Evolutionary conservation across 2,113 vertebrate species (phyloP).

Genomic region (Litocranius walleri): DNA sequence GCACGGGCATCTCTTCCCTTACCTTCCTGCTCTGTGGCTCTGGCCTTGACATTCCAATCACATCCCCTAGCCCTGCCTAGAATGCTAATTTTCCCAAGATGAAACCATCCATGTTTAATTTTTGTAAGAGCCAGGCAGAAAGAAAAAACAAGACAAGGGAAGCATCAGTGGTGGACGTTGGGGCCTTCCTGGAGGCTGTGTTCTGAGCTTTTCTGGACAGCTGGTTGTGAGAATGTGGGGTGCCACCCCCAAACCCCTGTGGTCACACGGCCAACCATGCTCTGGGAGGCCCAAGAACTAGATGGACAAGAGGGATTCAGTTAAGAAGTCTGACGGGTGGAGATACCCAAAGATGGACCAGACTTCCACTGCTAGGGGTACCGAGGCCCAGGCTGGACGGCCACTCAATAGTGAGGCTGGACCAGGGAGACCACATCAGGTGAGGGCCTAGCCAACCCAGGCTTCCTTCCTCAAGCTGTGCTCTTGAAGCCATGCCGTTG

Average conservation of each 20-base stretch:
- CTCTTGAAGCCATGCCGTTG: not conserved
- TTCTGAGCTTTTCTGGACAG: not conserved
- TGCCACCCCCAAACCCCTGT: not conserved
- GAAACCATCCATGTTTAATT: constrained; percentile 50
- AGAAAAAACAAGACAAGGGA: not conserved
- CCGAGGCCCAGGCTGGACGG: not conserved
- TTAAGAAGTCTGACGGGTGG: not conserved
- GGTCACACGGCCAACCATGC: not conserved
- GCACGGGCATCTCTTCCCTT: not conserved
- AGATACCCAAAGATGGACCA: not conserved
- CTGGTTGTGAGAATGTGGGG: not conserved
- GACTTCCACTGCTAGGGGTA: rapidly evolving
- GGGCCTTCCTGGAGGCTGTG: not conserved
- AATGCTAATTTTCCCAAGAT: constrained; percentile 58
- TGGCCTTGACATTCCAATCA: not conserved
- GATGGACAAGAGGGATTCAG: not conserved
- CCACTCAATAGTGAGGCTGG: not conserved
- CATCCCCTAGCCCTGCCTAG: constrained; percentile 29
- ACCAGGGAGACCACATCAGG: rapidly evolving
- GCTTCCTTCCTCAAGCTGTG: not conserved
- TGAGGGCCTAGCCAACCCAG: not conserved
- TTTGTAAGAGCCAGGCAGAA: constrained; percentile 26
- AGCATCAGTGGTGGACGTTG: not conserved
- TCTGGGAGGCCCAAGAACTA: not conserved
- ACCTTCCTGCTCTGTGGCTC: not conserved